Conservation (phyloP, 2,797 vertebrate species). For the Falco berigora region DNA sequence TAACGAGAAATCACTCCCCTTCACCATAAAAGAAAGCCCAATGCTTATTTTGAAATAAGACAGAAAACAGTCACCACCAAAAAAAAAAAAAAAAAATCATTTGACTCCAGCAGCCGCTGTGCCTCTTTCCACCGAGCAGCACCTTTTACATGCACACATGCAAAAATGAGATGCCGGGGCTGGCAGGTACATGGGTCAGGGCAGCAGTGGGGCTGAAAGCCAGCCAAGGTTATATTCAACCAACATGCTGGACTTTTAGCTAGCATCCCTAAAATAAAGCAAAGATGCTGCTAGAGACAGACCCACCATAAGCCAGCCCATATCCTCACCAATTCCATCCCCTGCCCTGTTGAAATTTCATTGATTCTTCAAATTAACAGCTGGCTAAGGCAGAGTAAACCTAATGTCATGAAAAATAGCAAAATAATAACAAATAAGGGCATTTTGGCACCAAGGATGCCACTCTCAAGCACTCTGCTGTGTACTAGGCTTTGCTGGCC, state of each 20-base stretch:
- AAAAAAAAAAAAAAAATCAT: not conserved
- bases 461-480: fast-evolving
- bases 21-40: not conserved
- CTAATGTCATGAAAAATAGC: not conserved
- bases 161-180: not conserved
- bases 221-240: not conserved
- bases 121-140: not conserved
- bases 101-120: fast-evolving
- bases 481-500: not conserved
- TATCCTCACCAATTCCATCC: not conserved
- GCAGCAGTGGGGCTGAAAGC: not conserved
- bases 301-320: not conserved
- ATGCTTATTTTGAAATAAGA: not conserved
- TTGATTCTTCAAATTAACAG: not conserved
- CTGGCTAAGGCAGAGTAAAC: not conserved
- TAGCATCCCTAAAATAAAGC: not conserved
- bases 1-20: not conserved
- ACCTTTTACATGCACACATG: not conserved
- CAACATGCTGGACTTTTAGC: not conserved
- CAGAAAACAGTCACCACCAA: not conserved
- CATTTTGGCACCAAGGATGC: not conserved
- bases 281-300: not conserved
- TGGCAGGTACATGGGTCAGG: not conserved
- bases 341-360: fast-evolving
- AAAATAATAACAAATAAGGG: not conserved